Evolutionary conservation across 2,888 invertebrate genomes (phyloP).

Genomic region (Sphinx pinastri): DNA sequence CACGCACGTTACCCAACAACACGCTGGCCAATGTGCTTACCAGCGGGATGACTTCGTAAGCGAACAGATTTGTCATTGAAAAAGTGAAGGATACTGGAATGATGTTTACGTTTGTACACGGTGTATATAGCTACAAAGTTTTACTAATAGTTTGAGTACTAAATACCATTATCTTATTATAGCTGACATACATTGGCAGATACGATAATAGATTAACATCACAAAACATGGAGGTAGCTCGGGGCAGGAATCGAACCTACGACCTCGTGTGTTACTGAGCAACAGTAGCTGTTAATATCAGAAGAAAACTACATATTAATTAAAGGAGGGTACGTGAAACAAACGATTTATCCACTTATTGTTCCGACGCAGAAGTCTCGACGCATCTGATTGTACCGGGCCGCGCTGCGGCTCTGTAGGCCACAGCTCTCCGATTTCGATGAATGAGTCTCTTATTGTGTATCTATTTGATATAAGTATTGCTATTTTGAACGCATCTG

Average conservation of each 20-base stretch:
- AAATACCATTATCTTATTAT: too few species aligned
- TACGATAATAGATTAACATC: too few species aligned
- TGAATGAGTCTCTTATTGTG: constrained; percentile 36
- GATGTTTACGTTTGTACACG: neutral
- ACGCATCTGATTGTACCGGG: constrained; percentile 25
- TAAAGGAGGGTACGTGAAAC: too few species aligned
- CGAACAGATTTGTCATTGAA: constrained; percentile 29
- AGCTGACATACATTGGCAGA: too few species aligned
- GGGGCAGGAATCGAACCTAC: too few species aligned
- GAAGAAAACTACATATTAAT: too few species aligned
- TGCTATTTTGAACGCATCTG: constrained; percentile 39
- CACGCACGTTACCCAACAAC: constrained; percentile 24
- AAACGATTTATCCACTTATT: constrained; percentile 36
- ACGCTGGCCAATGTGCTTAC: constrained; percentile 30
- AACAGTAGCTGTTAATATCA: neutral
- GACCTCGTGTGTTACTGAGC: neutral
- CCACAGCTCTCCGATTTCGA: constrained; percentile 45
- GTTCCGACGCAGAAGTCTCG: constrained; percentile 33
- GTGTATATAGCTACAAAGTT: too few species aligned
- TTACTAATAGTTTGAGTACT: too few species aligned
- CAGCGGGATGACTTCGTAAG: constrained; percentile 36
- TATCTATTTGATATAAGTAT: constrained; percentile 32
- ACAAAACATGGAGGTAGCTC: too few species aligned
- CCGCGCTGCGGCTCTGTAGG: constrained; percentile 31
- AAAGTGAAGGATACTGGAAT: constrained; percentile 39